Evolutionary conservation across 2,113 vertebrate genomes (phyloP).

Genomic region (Aplodontia rufa): DNA sequence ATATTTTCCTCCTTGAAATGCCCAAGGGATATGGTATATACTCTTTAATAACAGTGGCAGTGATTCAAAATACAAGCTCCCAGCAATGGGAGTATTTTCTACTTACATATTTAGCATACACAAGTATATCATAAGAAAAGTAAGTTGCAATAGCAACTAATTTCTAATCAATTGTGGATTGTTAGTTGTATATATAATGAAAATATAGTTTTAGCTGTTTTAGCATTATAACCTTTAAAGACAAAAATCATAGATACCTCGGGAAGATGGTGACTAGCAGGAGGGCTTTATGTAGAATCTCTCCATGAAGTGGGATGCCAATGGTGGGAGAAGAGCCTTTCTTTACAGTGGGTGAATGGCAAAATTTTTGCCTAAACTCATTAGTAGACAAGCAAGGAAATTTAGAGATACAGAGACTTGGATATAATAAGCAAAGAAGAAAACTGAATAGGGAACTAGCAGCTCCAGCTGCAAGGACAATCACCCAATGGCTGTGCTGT

Average conservation of each 20-base stretch:
- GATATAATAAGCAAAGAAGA: no score
- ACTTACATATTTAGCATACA: neutral
- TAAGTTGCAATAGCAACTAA: neutral
- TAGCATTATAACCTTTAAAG: neutral
- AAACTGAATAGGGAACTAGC: no score
- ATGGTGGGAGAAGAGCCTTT: no score
- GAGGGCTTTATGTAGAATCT: no score
- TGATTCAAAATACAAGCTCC: neutral
- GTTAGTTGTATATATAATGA: neutral
- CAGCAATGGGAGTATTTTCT: neutral
- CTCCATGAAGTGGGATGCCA: no score
- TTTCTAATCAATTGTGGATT: neutral
- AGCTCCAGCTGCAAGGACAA: no score
- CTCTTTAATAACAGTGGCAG: neutral
- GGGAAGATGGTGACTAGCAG: no score
- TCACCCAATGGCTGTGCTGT: no score
- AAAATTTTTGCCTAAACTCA: no score
- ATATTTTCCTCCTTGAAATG: neutral
- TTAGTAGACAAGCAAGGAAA: no score
- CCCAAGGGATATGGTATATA: neutral
- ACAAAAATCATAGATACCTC: neutral
- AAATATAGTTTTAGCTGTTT: constrained; percentile 9
- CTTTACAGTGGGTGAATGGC: no score
- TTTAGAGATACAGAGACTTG: no score
- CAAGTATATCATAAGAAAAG: constrained; percentile 39